phyloP scores from a whole-genome alignment of 2,797 vertebrate species.

The Bufotes viridis region DNA sequence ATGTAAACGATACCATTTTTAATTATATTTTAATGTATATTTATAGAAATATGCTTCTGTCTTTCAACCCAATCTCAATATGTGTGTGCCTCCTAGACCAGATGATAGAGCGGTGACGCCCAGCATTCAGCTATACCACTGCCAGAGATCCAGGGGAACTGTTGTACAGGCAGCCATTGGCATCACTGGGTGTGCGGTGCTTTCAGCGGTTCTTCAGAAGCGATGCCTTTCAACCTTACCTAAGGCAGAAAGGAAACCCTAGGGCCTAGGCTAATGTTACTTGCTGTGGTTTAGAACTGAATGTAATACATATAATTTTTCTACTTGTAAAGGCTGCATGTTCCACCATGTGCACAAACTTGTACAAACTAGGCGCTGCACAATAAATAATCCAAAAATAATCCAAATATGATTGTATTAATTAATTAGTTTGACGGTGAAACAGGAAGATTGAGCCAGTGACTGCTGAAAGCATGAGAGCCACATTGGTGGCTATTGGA shows the following conservation, averaged over 20 bases:
- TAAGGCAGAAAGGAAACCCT: no score
- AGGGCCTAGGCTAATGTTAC: no score
- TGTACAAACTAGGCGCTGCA: neutral
- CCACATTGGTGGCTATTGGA: no score
- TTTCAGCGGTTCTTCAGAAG: neutral
- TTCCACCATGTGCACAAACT: no score
- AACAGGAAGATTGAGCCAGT: no score
- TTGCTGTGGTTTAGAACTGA: no score
- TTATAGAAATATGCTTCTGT: neutral
- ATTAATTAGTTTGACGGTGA: neutral
- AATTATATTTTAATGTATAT: slow-evolving; percentile 1
- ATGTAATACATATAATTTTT: no score
- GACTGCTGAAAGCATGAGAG: no score
- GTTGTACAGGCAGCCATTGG: neutral
- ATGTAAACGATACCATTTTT: slow-evolving; percentile 23
- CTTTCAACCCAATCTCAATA: neutral
- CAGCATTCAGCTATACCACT: neutral
- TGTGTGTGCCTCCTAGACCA: neutral
- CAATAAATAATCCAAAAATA: neutral
- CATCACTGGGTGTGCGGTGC: neutral
- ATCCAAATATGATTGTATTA: neutral
- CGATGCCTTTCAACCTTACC: no score
- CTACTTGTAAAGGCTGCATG: no score
- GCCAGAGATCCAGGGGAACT: neutral
- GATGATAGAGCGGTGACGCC: neutral